These are phyloP conservation scores for Hydrolagus colliei DNA, from an alignment of 2,797 vertebrate genomes.

Conservation along the genomic window DNA sequence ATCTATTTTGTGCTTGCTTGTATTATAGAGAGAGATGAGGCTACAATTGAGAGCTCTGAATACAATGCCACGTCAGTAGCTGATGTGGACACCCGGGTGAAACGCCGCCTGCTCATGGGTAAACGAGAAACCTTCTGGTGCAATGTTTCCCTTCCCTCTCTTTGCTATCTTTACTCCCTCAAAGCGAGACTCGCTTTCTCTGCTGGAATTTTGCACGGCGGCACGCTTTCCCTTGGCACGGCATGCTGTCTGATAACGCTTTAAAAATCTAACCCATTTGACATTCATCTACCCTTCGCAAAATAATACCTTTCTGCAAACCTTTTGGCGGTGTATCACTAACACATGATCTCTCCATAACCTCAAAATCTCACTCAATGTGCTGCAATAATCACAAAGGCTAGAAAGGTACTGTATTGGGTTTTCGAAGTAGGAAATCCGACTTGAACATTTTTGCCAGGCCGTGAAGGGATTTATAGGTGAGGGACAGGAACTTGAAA, in stretches of 20 bases:
- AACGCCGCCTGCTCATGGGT: slow-evolving; percentile 93
- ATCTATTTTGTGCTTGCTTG: slow-evolving; percentile 37
- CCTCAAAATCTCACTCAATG: background rate
- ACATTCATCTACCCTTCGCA: background rate
- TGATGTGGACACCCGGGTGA: slow-evolving; percentile 92
- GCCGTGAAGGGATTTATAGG: too few species aligned
- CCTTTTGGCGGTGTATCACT: background rate
- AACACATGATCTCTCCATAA: background rate
- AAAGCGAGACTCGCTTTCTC: slow-evolving; percentile 20
- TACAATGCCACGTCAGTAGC: slow-evolving; percentile 71
- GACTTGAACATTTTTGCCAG: too few species aligned
- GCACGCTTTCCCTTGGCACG: background rate
- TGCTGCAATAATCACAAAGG: background rate
- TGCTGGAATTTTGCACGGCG: slow-evolving; percentile 1
- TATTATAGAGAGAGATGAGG: slow-evolving; percentile 73
- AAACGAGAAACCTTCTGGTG: slow-evolving; percentile 42
- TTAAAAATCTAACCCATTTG: background rate
- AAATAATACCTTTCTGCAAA: background rate
- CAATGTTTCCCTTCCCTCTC: background rate
- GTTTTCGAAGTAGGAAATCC: too few species aligned
- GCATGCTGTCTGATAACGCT: background rate
- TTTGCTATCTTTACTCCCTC: slow-evolving; percentile 32
- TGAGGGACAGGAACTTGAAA: too few species aligned
- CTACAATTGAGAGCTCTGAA: slow-evolving; percentile 61
- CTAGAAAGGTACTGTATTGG: background rate